Base-by-base conservation (phyloP, 2,113 vertebrate species). In the Syrrhaptes paradoxus region DNA sequence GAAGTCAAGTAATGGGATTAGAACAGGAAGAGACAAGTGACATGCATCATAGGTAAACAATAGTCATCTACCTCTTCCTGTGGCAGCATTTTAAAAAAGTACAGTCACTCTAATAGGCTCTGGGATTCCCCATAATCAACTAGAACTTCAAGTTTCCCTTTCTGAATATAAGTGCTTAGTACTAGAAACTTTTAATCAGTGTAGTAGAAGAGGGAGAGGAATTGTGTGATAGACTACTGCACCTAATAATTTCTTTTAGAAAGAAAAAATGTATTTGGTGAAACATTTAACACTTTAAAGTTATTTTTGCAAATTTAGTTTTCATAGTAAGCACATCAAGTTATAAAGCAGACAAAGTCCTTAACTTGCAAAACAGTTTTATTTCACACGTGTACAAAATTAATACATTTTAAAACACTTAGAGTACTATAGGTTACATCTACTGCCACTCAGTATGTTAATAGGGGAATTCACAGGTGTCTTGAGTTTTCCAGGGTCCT, bases 361-460 rank as follows among this genome's bases (percentile, higher is more conserved):
- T 61, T 45, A 88, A 75, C 57, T 81, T 89, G 32, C 86, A 80
- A 92, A 81, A 65, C 73, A 85, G 29, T 93, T 97, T 97, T 95
- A 97, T 97, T 97, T 96, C 95, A 94, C 85, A 87, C 68, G 51
- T 94, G 55, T 78, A 95, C 52, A 66, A 93, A 96, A 75, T 93
- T 81, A 65, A 95, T 26, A 57, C 82, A 41, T 62, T 88, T 96
- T 25, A 78, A 83, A 80, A 95, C 11, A 13, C 41, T 82, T 55
- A 68, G 29, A 48, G 32, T 55, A 41, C 45, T 80, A 68, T 1
- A 85, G 29, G 26, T 78, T 67, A 84, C 65, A 72, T 78, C 52
- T 88, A 49, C 52, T 45, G 76, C 48, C 76, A 84, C 68, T 31
- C 25, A 77, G 10, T 52, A 22, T 8, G 31, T 67, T 81, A 90